These are phyloP conservation scores for Drosophila parthenogenetica DNA, from an alignment of 2,888 invertebrate species.

Conservation along the genomic window DNA sequence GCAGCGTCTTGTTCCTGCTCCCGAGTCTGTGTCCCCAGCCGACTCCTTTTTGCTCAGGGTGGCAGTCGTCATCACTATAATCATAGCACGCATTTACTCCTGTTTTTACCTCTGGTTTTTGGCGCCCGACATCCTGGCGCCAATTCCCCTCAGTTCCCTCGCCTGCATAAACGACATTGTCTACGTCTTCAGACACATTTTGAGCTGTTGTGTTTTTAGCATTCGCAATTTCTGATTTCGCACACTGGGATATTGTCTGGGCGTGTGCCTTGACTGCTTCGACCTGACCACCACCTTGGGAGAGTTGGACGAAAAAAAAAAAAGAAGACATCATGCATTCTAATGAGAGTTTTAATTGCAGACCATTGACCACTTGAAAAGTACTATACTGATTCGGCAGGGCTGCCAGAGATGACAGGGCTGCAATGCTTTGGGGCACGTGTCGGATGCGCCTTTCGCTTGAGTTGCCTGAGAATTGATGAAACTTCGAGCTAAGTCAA, in stretches of 20 bases:
- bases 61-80: slow-evolving; percentile 84
- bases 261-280: slow-evolving; percentile 15
- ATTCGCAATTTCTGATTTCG: slow-evolving; percentile 38
- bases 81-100: slow-evolving; percentile 84
- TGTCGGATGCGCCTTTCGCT: slow-evolving; percentile 76
- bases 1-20: slow-evolving; percentile 16
- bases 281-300: slow-evolving; percentile 38
- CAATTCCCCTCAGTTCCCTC: slow-evolving; percentile 27
- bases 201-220: slow-evolving; percentile 39
- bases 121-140: slow-evolving; percentile 83
- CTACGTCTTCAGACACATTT: slow-evolving; percentile 55
- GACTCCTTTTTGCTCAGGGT: slow-evolving; percentile 43
- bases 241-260: slow-evolving; percentile 9
- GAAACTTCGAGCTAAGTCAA: slow-evolving; percentile 54
- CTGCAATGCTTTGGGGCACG: slow-evolving; percentile 49
- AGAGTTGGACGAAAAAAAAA: slow-evolving; percentile 6
- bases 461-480: slow-evolving; percentile 75
- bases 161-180: background rate
- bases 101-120: slow-evolving; percentile 84
- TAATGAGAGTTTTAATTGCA: slow-evolving; percentile 77
- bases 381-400: slow-evolving; percentile 54
- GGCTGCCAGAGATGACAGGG: slow-evolving; percentile 31
- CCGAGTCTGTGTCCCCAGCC: slow-evolving; percentile 17
- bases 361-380: slow-evolving; percentile 75
- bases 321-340: slow-evolving; percentile 77